Conservation (phyloP, 2,888 invertebrate genomes). For the Archips xylosteana region DNA sequence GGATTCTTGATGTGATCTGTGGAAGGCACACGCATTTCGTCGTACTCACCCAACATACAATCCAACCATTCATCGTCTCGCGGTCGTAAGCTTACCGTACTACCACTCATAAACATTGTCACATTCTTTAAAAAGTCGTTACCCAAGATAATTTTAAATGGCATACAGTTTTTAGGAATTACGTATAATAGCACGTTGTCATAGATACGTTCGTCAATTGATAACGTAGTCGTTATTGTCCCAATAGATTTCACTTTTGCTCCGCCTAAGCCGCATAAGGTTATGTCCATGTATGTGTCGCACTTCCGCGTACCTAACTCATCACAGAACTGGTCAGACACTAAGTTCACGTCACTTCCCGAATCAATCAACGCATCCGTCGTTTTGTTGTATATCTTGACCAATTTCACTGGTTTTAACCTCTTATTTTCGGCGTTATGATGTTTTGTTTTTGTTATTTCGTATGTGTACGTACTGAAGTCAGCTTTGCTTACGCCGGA, state of each 20-base stretch:
- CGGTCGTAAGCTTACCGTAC: constrained; percentile 6
- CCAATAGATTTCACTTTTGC: constrained; percentile 16
- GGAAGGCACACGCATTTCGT: constrained; percentile 9
- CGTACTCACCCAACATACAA: constrained; percentile 13
- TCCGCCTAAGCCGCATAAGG: constrained; percentile 19
- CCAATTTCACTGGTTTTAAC: constrained; percentile 11
- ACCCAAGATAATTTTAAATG: background rate
- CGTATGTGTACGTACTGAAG: background rate
- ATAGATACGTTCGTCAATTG: constrained; percentile 11
- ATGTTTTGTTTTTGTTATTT: background rate
- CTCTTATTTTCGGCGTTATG: background rate
- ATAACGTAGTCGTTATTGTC: constrained; percentile 9
- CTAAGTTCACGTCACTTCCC: constrained; percentile 12
- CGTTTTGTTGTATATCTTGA: constrained; percentile 12
- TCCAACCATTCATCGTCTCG: constrained; percentile 20
- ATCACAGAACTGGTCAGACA: constrained; percentile 5
- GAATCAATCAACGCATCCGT: constrained; percentile 15
- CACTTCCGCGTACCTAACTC: background rate
- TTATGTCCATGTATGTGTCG: constrained; percentile 2
- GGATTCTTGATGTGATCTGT: constrained; percentile 18
- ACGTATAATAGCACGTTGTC: constrained; percentile 5
- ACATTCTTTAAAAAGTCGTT: constrained; percentile 6
- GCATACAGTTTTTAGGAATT: constrained; percentile 12
- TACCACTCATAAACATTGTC: constrained; percentile 23
- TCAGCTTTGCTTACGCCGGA: background rate